Base-by-base conservation (phyloP, 2,888 invertebrate species). In the Microctonus aethiopoides region DNA sequence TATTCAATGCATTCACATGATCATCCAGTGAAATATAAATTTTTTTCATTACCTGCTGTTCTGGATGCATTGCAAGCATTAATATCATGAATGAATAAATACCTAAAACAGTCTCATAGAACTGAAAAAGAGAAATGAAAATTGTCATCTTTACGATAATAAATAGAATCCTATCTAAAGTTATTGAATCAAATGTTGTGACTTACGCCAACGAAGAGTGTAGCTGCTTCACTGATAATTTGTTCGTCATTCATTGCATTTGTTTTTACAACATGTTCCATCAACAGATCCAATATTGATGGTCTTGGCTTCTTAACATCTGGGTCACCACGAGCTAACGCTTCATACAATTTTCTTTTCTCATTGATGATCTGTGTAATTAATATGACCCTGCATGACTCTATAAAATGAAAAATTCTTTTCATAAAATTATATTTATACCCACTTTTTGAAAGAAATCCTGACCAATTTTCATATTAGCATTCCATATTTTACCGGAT, bases 11-110 rank as follows among this genome's bases (percentile, higher is more conserved):
- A n/a, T n/a, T n/a, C n/a, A 46, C 16, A 20, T 46, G 9, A 46
- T 6, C 16, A 46, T 16, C 6, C n/a, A 0, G 6, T 16, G 46
- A 16, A 34, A 16, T 39, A 0, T 13, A 26, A 5, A 24, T 9
- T 11, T 29, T 11, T 52, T 2, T n/a, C 36, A n/a, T n/a, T 32
- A 64, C 54, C 20, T 65, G 65, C 24, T 41, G 26, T n/a, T 65
- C 57, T 5, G 36, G 41, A 20, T 41, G n/a, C 41, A 65, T 65
- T 20, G 57, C 65, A 5, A 65, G 16, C 65, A 65, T 65, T 26
- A 57, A n/a, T 6, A 65, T 26, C 9, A 34, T 13, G 29, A 65
- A 65, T 6, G 36, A 29, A 1, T 11, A 11, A 2, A 29, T 20
- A 16, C 65, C 57, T 6, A 6, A 7, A 16, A 57, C 20, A 7